Conservation (phyloP, 2,797 vertebrate species). For the Sarcoramphus papa region DNA sequence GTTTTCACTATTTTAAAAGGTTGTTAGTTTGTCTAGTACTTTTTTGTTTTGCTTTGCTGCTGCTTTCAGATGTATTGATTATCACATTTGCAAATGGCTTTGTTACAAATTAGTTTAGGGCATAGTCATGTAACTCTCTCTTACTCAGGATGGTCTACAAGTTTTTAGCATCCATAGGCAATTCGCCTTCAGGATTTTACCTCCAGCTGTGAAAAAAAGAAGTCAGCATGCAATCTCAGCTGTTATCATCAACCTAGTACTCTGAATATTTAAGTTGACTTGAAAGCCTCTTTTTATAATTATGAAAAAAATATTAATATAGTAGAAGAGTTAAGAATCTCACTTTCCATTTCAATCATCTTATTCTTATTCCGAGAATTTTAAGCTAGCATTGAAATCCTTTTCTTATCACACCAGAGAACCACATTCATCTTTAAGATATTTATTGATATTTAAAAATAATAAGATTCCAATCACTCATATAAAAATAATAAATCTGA, state of each 20-base stretch:
- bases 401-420: neutral
- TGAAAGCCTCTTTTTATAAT: neutral
- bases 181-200: neutral
- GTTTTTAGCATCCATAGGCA: neutral
- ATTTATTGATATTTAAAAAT: slow-evolving; percentile 14
- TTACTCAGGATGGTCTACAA: neutral
- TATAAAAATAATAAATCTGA: neutral
- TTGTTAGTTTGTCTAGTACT: neutral
- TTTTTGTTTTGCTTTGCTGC: neutral
- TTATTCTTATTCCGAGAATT: neutral
- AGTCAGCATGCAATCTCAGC: neutral
- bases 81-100: neutral
- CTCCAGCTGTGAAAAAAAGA: neutral
- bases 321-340: neutral
- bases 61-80: neutral
- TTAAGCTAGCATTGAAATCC: neutral
- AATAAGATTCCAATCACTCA: neutral
- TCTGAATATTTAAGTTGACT: neutral
- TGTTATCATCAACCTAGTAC: neutral
- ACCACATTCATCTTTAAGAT: neutral
- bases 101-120: neutral
- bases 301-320: neutral
- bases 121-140: neutral
- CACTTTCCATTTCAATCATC: neutral
- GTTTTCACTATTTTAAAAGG: neutral